phyloP scores from a whole-genome alignment of 2,113 vertebrate genomes.

The Zosterops japonicus region DNA sequence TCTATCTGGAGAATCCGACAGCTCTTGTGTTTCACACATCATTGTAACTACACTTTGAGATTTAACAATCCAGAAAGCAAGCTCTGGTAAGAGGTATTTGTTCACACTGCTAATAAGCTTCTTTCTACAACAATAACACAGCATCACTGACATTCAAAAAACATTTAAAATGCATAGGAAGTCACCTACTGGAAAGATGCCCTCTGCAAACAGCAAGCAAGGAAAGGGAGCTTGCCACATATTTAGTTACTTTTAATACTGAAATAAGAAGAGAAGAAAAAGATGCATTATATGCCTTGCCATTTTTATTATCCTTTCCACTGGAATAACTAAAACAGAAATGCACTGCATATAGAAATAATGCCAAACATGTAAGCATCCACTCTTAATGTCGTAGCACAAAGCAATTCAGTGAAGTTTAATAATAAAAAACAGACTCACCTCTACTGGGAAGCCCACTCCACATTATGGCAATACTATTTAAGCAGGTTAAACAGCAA shows the following conservation, averaged over 20 bases:
- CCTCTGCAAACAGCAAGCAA: constrained; percentile 70
- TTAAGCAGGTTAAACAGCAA: constrained; percentile 65
- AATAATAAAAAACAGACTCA: constrained; percentile 78
- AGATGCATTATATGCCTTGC: constrained; percentile 2
- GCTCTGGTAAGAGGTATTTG: constrained; percentile 36
- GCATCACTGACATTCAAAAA: constrained; percentile 57
- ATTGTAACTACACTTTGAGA: constrained; percentile 35
- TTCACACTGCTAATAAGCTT: constrained; percentile 55
- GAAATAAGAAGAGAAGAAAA: constrained; percentile 49
- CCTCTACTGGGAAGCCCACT: constrained; percentile 83
- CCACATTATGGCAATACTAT: constrained; percentile 80
- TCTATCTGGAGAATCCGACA: constrained; percentile 27
- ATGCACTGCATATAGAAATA: constrained; percentile 46
- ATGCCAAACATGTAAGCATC: constrained; percentile 25
- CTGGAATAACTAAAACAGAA: constrained; percentile 19
- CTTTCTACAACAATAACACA: constrained; percentile 55
- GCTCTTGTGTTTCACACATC: constrained; percentile 35
- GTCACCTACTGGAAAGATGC: constrained; percentile 71
- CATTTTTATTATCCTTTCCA: constrained; percentile 8
- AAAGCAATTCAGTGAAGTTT: constrained; percentile 63
- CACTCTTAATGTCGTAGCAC: neutral
- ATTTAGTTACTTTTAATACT: constrained; percentile 60
- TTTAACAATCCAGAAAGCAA: constrained; percentile 42
- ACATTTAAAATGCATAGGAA: constrained; percentile 73
- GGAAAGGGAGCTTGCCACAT: constrained; percentile 57